Percentiles rank a stretch among this genome's conserved stretches.
Conservation (phyloP, 2,113 vertebrate genomes). For the Recurvirostra avosetta region DNA sequence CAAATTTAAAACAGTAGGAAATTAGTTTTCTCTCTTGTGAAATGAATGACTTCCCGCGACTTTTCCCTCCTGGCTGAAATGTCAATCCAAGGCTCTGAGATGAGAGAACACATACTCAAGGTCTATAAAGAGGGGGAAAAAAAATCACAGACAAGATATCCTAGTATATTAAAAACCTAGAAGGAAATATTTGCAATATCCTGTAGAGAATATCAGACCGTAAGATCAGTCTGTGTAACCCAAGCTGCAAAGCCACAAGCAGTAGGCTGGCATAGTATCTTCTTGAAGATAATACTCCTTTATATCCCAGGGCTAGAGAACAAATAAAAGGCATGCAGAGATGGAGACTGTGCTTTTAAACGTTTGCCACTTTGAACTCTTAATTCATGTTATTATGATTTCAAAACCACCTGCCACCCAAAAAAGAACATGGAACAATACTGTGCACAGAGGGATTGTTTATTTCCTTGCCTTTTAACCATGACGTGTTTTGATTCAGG, state of each 20-base stretch:
- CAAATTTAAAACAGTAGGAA: constrained; percentile 18
- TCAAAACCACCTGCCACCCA: background rate
- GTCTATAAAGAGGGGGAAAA: background rate
- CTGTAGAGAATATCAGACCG: constrained; percentile 48
- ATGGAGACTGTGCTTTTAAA: background rate
- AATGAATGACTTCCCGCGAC: background rate
- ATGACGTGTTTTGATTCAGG: background rate
- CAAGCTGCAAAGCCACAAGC: background rate
- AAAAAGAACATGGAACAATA: background rate
- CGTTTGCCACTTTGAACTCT: constrained; percentile 5
- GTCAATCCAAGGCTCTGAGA: background rate
- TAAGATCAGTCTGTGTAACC: background rate
- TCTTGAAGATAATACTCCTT: background rate
- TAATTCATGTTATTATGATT: constrained; percentile 26
- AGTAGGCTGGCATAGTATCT: background rate
- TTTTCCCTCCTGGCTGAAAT: constrained; percentile 36
- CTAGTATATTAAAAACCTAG: constrained; percentile 57
- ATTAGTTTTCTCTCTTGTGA: background rate
- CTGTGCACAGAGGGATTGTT: background rate
- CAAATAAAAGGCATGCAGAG: background rate
- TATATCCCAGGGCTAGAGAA: background rate
- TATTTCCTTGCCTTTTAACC: background rate
- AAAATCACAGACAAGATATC: background rate
- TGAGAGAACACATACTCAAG: background rate
- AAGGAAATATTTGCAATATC: constrained; percentile 64